Evolutionary conservation across 2,888 invertebrate species (phyloP), one percentile per base, ranked within the genome.

Genomic region (Nemapogon koenigi): DNA sequence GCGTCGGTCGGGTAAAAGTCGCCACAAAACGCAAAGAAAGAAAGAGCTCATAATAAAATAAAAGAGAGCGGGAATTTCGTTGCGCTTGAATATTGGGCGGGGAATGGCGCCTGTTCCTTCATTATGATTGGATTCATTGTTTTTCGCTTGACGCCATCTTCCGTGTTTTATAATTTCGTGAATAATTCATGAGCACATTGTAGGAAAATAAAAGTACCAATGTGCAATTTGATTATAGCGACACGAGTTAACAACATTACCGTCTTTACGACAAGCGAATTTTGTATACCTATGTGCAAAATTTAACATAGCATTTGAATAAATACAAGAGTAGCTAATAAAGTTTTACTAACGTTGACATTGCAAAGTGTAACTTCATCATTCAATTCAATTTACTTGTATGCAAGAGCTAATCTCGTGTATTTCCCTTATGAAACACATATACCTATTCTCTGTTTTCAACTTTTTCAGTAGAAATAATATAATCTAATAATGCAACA

Each of bases 71-170:
- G 43, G 47, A 53, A 55, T 50, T 53, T 51, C 47, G 49, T 50
- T 46, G 47, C 47, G 43, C 43, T 25, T 38, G 38, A 42, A 41
- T 44, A 36, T 38, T 38, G 37, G 41, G 33, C 35, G 44, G 42
- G 43, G 28, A 40, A 41, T 35, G 31, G 35, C 42, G 46, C 49
- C 49, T 46, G 45, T 42, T 49, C 50, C 48, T 52, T 54, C 52
- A 53, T 57, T 55, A 52, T 57, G 53, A 59, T 59, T 53, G 53
- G 57, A 58, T 52, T 55, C 54, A 59, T 60, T 61, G 60, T 61
- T 59, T 60, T 59, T 53, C 51, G 54, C 55, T 56, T 53, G 53
- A 49, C 49, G 51, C 53, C 52, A 51, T 54, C 53, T 52, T 52
- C 50, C 52, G 51, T 53, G 49, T 55, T 54, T 54, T 48, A 56